Percentiles rank a stretch among this genome's conserved stretches.
phyloP scores from a whole-genome alignment of 2,797 vertebrate genomes.

The Coregonus suidteri region DNA sequence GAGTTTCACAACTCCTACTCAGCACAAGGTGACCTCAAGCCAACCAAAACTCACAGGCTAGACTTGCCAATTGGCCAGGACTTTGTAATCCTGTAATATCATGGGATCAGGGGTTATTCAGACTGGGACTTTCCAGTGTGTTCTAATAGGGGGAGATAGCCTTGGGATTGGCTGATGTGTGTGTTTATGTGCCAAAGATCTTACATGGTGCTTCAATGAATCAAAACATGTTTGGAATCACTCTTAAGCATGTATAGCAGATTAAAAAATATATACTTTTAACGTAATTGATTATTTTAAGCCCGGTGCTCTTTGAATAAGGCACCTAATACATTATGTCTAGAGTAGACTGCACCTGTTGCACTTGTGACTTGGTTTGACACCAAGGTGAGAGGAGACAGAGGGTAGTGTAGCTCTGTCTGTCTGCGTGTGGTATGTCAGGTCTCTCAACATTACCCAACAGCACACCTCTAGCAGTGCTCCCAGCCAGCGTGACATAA shows the following conservation, averaged over 20 bases:
- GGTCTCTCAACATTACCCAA: not conserved
- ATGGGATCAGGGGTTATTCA: constrained; percentile 42
- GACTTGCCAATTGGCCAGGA: constrained; percentile 59
- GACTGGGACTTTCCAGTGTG: constrained; percentile 33
- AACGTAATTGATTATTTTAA: not conserved
- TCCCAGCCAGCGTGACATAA: constrained; percentile 7
- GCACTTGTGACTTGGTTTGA: not conserved
- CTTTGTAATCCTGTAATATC: constrained; percentile 52
- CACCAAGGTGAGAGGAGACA: not conserved
- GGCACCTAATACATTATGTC: too few species aligned
- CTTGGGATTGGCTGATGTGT: constrained; percentile 34
- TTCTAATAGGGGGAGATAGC: constrained; percentile 56
- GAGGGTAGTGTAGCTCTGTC: not conserved
- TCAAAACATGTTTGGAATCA: not conserved
- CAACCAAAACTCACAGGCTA: constrained; percentile 49
- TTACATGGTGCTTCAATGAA: not conserved
- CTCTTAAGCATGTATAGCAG: not conserved
- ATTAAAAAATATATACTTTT: not conserved
- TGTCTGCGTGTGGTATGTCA: not conserved
- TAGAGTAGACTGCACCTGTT: too few species aligned
- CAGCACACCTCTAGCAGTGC: not conserved
- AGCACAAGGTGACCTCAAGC: constrained; percentile 49
- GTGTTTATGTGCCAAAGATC: not conserved
- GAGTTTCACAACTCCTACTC: constrained; percentile 25
- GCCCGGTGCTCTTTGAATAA: not conserved